Evolutionary conservation across 1,140 invertebrate species (phyloP).

Genomic region (Papilio polytes): DNA sequence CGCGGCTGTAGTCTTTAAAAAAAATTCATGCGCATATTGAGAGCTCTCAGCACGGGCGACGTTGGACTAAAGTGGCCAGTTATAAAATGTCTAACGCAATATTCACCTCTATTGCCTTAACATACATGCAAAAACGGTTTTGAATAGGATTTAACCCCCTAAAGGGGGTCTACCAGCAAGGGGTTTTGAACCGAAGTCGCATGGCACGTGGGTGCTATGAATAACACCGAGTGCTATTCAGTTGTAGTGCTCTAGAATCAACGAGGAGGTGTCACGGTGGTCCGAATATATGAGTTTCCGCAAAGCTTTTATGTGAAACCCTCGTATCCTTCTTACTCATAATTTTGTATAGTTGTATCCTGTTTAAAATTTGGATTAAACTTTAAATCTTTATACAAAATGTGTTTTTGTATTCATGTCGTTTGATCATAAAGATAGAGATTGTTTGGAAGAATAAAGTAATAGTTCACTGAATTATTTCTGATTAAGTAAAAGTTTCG

Average conservation of each 20-base stretch:
- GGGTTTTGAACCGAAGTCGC: constrained; percentile 29
- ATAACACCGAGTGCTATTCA: constrained; percentile 29
- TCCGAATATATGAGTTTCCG: constrained; percentile 14
- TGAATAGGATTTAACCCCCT: background rate
- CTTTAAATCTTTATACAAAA: no score
- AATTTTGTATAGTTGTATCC: constrained; percentile 19
- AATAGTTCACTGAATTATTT: no score
- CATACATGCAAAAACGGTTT: constrained; percentile 31
- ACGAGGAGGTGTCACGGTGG: constrained; percentile 35
- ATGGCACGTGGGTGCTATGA: constrained; percentile 34
- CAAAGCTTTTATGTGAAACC: constrained; percentile 5
- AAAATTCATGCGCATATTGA: constrained; percentile 5
- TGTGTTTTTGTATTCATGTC: no score
- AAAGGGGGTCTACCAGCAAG: constrained; percentile 17
- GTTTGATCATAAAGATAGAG: no score
- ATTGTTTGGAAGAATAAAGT: no score
- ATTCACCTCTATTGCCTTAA: constrained; percentile 35
- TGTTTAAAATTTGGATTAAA: background rate
- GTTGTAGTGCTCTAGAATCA: constrained; percentile 29
- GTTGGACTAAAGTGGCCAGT: constrained; percentile 15
- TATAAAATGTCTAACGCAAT: constrained; percentile 27
- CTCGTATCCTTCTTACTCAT: constrained; percentile 18
- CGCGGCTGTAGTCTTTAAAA: constrained; percentile 18
- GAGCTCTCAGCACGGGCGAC: constrained; percentile 29
- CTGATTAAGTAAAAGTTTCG: no score